phyloP scores from a whole-genome alignment of 2,888 invertebrate genomes.

The Acrobasis consociella region DNA sequence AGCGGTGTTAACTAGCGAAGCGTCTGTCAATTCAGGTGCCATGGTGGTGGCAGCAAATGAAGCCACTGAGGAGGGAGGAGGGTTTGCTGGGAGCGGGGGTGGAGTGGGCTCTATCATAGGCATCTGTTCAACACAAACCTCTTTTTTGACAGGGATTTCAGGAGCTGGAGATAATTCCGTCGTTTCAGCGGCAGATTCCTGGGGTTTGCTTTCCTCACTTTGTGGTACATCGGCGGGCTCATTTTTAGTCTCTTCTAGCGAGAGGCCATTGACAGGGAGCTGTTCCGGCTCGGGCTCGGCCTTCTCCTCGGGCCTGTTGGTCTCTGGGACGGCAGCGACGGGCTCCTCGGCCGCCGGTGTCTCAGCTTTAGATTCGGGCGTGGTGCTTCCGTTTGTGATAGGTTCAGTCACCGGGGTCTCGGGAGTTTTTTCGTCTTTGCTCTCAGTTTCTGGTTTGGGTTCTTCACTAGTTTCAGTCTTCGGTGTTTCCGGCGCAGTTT shows the following conservation, averaged over 20 bases:
- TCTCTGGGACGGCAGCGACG: constrained; percentile 43
- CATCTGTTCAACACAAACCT: constrained; percentile 82
- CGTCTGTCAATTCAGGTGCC: constrained; percentile 79
- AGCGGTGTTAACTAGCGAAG: constrained; percentile 71
- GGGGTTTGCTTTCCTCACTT: constrained; percentile 58
- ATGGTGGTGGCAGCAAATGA: constrained; percentile 88
- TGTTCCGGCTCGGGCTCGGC: constrained; percentile 59
- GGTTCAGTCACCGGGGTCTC: constrained; percentile 79
- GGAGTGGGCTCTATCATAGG: constrained; percentile 86
- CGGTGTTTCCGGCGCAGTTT: constrained; percentile 59
- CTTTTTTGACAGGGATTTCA: constrained; percentile 74
- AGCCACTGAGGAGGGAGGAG: constrained; percentile 89
- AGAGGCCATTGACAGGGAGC: constrained; percentile 70
- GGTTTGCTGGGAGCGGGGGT: constrained; percentile 88
- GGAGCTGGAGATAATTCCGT: constrained; percentile 63
- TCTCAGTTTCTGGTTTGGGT: constrained; percentile 55
- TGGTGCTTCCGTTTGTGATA: constrained; percentile 72
- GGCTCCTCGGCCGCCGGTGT: constrained; percentile 37
- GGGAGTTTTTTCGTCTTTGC: constrained; percentile 69
- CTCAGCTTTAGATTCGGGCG: constrained; percentile 66
- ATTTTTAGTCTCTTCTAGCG: constrained; percentile 61
- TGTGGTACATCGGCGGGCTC: constrained; percentile 50
- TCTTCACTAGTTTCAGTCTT: constrained; percentile 58
- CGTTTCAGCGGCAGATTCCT: constrained; percentile 57
- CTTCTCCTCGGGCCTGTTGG: constrained; percentile 50